Evolutionary conservation across 2,888 invertebrate genomes (phyloP), one percentile per base, ranked within the genome.

Genomic region (Patella pellucida): DNA sequence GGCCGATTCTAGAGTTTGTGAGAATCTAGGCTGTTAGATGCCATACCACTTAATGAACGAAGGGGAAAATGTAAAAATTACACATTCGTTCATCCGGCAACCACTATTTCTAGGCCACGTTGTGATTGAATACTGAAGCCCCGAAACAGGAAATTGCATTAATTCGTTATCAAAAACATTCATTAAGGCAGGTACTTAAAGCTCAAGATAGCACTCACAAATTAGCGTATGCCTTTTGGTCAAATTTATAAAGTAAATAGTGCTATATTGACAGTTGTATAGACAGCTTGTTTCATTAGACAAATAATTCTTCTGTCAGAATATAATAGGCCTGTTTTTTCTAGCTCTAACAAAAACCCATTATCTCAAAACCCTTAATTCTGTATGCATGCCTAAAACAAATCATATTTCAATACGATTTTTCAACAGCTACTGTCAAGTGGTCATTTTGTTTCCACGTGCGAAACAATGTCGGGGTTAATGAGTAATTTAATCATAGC

Each of bases 101-200:
- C 19, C 62, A 62, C 19, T 23, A 62, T 23, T 62, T 62, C 23
- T 15, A 19, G 23, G 12, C 62, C 23, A 19, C 19, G 62, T 62
- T 23, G 62, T 62, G 62, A 62, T 62, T 62, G 62, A 62, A 62
- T 23, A 62, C 19, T 62, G 62, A 23, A 62, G 19, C 23, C 62
- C 14, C 23, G 62, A 62, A 62, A 41, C 41, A 52, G 74, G 74
- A 74, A 74, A 74, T 74, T 74, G 69, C 56, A 74, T 74, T 74
- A 74, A 74, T 74, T 68, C 41, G 27, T 52, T 54, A 56, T 74
- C 74, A 74, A 68, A 74, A 74, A 69, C 74, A 52, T 68, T 74
- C 74, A 74, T 74, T 74, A 74, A 52, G 31, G n/a, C 52, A n/a
- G 56, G 54, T 54, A 52, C 54, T 69, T 71, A 23, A 19, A n/a